Conservation (phyloP, 2,888 invertebrate genomes). For the Halictus ligatus region DNA sequence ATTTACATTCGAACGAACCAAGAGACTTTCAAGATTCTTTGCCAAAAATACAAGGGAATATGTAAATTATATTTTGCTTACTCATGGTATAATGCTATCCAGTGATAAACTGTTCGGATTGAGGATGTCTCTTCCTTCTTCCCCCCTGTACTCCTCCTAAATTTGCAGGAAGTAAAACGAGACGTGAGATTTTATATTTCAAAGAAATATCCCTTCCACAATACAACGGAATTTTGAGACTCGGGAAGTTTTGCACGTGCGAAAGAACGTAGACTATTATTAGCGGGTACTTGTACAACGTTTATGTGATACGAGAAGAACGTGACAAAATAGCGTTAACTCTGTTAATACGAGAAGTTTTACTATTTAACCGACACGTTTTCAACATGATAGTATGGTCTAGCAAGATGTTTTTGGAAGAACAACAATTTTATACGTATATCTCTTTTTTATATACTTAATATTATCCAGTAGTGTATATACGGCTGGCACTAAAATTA, state of each 20-base stretch:
- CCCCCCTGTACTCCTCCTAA: constrained; percentile 16
- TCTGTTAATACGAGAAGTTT: constrained; percentile 33
- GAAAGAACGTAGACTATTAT: constrained; percentile 43
- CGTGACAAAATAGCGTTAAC: constrained; percentile 43
- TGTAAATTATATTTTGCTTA: constrained; percentile 51
- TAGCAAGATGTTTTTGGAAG: constrained; percentile 33
- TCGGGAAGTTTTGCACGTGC: constrained; percentile 24
- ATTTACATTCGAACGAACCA: constrained; percentile 21
- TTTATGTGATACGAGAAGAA: constrained; percentile 41
- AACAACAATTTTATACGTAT: constrained; percentile 53
- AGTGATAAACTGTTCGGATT: constrained; percentile 28
- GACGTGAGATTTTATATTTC: constrained; percentile 6
- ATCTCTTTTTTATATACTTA: constrained; percentile 57
- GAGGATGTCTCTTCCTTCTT: constrained; percentile 10
- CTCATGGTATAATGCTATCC: constrained; percentile 30
- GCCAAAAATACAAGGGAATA: background rate
- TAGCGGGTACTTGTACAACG: constrained; percentile 38
- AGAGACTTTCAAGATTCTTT: constrained; percentile 22
- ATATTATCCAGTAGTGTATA: constrained; percentile 38
- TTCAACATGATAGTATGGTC: constrained; percentile 34
- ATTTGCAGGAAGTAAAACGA: constrained; percentile 16
- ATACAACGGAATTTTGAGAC: constrained; percentile 8
- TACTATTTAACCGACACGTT: constrained; percentile 34
- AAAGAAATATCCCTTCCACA: constrained; percentile 7
- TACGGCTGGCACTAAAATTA: constrained; percentile 38